Base-by-base conservation (phyloP, 2,888 invertebrate species). In the Xylophagus ater region DNA sequence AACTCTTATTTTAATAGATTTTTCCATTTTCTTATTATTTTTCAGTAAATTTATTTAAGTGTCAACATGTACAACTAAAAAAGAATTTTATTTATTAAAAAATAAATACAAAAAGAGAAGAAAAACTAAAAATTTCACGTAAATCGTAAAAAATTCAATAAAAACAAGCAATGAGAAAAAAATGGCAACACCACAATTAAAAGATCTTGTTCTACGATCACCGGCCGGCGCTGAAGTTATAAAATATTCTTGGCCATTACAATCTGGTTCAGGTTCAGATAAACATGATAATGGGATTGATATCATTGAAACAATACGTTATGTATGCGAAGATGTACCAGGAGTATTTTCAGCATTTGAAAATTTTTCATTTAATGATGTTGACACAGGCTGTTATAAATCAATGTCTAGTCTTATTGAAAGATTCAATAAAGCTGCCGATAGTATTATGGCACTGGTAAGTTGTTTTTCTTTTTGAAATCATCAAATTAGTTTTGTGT, bases 211-310 rank as follows among this genome's bases (percentile, higher is more conserved):
- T 72, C 77, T 96, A 71, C 90, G 92, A 71, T 94, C 93, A 70
- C 94, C 94, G 67, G 92, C 88, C 71, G 94, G 93, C 71, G 85
- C 87, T 60, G 93, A 94, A 70, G 83, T 92, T 63, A 86, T 90
- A 67, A 77, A 88, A 67, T 94, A 93, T 73, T 78, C 82, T 71
- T 96, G 94, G 94, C 94, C 94, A 64, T 77, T 90, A 66, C 85
- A 86, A 72, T 78, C 83, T 66, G 88, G 88, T 45, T 56, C 57
- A 45, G 63, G 62, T 49, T 59, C 60, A 47, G 65, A 63, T 49
- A 60, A 61, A 45, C 65, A 65, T 44, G 65, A 65, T 44, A 64
- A 60, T 57, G 65, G 65, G 46, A 58, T 63, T 49, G 65, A 65
- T 46, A 65, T 65, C 48, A 61, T 59, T 48, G 65, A 65, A 48